Evolutionary conservation across 2,797 vertebrate genomes (phyloP).

Genomic region (Mus minutoides): DNA sequence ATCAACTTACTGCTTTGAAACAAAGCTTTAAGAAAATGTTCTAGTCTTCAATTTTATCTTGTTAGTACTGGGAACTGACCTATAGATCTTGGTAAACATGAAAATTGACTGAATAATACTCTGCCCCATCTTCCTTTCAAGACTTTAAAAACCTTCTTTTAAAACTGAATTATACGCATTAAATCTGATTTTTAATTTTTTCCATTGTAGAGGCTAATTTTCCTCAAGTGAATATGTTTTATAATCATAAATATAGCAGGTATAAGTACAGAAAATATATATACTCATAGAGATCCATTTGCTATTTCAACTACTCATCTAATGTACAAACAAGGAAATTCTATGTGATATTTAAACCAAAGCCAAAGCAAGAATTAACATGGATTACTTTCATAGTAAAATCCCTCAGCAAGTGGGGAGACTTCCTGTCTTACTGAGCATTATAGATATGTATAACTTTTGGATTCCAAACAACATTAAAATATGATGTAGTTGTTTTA

Average conservation of each 20-base stretch:
- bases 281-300: constrained; percentile 23
- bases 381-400: background rate
- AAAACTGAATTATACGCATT: constrained; percentile 18
- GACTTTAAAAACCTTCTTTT: background rate
- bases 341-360: background rate
- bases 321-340: background rate
- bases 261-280: background rate
- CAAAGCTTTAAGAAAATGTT: background rate
- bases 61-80: background rate
- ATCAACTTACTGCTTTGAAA: background rate
- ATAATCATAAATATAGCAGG: constrained; percentile 1
- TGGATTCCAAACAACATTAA: background rate
- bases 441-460: constrained; percentile 52
- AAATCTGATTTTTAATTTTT: background rate
- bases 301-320: constrained; percentile 45
- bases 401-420: background rate
- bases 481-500: constrained; percentile 71
- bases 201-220: background rate
- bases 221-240: background rate
- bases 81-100: background rate
- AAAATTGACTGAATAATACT: background rate
- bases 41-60: background rate
- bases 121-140: background rate
- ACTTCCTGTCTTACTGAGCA: constrained; percentile 18
- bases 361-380: background rate